These are phyloP conservation scores for Reticulitermes speratus DNA, from an alignment of 1,140 invertebrate species.

Conservation along the genomic window DNA sequence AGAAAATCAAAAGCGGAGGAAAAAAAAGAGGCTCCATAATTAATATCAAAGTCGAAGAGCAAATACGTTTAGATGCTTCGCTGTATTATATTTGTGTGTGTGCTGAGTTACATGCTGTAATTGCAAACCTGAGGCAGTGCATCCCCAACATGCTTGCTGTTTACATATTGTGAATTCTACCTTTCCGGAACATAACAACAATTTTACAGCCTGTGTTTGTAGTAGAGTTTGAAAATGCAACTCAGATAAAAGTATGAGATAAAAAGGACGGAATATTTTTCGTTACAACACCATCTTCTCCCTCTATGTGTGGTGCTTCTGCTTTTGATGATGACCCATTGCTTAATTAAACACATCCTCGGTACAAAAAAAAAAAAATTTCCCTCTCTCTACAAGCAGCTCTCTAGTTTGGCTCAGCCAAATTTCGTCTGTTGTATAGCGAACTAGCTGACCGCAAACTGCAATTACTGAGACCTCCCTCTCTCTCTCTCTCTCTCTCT, in stretches of 20 bases:
- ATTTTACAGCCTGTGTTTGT: not conserved
- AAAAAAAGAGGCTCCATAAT: not conserved
- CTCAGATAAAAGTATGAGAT: not conserved
- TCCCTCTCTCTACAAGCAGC: not conserved
- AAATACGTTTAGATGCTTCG: not conserved
- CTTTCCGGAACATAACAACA: not conserved
- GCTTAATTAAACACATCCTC: slow-evolving; percentile 8
- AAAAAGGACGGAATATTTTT: not conserved
- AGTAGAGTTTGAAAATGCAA: not conserved
- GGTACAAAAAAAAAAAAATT: not conserved
- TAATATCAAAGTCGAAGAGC: not conserved
- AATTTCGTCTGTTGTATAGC: slow-evolving; percentile 16
- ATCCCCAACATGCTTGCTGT: not conserved
- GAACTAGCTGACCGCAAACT: slow-evolving; percentile 13
- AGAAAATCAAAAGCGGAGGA: too few species aligned
- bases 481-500: too few species aligned
- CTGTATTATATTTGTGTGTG: not conserved
- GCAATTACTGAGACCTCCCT: not conserved
- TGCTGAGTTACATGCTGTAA: too few species aligned
- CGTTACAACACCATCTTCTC: slow-evolving; percentile 10
- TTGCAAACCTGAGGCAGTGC: not conserved
- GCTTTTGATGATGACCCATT: not conserved
- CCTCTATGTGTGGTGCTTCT: not conserved
- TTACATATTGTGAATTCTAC: not conserved
- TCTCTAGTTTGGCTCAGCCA: not conserved